phyloP scores from a whole-genome alignment of 1,140 invertebrate species.

The Sesamia nonagrioides region DNA sequence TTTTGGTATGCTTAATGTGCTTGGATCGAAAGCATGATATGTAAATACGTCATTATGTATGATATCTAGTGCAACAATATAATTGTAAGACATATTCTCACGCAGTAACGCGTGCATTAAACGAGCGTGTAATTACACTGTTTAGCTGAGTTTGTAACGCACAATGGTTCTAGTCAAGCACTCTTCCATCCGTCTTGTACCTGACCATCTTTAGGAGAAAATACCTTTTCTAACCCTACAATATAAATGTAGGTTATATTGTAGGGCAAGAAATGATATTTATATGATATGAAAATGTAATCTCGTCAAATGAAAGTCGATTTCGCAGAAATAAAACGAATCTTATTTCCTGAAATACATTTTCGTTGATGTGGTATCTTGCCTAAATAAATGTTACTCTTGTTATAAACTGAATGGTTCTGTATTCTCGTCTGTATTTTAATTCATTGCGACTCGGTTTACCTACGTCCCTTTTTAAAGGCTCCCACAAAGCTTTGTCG shows the following conservation, averaged over 20 bases:
- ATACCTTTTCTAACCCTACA: slow-evolving; percentile 2
- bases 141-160: slow-evolving; percentile 36
- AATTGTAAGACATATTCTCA: slow-evolving; percentile 48
- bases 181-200: neutral
- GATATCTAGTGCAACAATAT: slow-evolving; percentile 47
- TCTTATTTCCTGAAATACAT: slow-evolving; percentile 13
- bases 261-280: too few species aligned
- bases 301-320: slow-evolving; percentile 8
- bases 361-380: slow-evolving; percentile 10
- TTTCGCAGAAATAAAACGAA: slow-evolving; percentile 34
- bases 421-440: slow-evolving; percentile 26
- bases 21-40: slow-evolving; percentile 33
- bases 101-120: slow-evolving; percentile 37
- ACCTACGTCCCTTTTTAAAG: slow-evolving; percentile 46
- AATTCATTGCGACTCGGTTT: slow-evolving; percentile 48
- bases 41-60: slow-evolving; percentile 39
- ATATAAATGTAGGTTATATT: slow-evolving; percentile 8
- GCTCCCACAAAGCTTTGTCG: slow-evolving; percentile 49
- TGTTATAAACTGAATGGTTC: slow-evolving; percentile 5
- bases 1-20: neutral
- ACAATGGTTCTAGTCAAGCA: slow-evolving; percentile 2
- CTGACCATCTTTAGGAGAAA: slow-evolving; percentile 13
- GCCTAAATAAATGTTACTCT: slow-evolving; percentile 5
- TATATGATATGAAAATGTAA: neutral
- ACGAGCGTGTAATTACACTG: slow-evolving; percentile 37